phyloP scores from a whole-genome alignment of 2,888 invertebrate genomes.

The Galerucella pusilla region DNA sequence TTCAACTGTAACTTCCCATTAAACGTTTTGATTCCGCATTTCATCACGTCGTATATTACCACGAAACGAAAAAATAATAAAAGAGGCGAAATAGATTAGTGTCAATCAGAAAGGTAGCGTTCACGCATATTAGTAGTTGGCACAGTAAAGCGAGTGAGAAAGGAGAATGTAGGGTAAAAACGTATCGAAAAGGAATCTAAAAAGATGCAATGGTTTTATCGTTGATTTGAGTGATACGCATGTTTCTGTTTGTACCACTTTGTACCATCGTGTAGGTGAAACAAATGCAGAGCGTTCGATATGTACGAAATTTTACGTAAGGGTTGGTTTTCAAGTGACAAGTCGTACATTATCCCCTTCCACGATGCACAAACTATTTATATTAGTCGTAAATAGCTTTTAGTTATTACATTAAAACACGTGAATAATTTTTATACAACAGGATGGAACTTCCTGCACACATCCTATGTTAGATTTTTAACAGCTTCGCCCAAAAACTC shows the following conservation, averaged over 20 bases:
- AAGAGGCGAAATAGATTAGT: slow-evolving; percentile 26
- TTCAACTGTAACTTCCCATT: slow-evolving; percentile 6
- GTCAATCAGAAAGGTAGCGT: slow-evolving; percentile 31
- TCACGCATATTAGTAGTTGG: slow-evolving; percentile 36
- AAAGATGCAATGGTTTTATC: slow-evolving; percentile 49
- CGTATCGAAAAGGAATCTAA: slow-evolving; percentile 47
- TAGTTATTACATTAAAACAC: too few relatives aligned
- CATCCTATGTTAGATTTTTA: too few relatives aligned
- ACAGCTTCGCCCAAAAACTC: too few relatives aligned
- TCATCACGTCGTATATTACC: slow-evolving; percentile 4
- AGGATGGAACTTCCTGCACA: too few relatives aligned
- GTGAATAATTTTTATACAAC: too few relatives aligned
- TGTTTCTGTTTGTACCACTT: slow-evolving; percentile 57
- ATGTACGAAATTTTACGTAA: slow-evolving; percentile 48
- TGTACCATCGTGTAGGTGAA: slow-evolving; percentile 54
- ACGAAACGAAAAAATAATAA: slow-evolving; percentile 9
- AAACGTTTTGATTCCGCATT: not conserved
- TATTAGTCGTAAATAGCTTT: not conserved
- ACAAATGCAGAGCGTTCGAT: slow-evolving; percentile 53
- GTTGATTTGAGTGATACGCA: slow-evolving; percentile 51
- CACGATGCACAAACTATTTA: slow-evolving; percentile 5
- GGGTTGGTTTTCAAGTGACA: slow-evolving; percentile 30
- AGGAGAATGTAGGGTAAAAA: slow-evolving; percentile 29
- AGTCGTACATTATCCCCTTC: slow-evolving; percentile 7
- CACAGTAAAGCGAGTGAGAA: slow-evolving; percentile 15